A percentile compares a stretch with the other conserved stretches of the same genome.
Evolutionary conservation across 2,113 vertebrate genomes (phyloP).

Genomic region (Candoia aspera): DNA sequence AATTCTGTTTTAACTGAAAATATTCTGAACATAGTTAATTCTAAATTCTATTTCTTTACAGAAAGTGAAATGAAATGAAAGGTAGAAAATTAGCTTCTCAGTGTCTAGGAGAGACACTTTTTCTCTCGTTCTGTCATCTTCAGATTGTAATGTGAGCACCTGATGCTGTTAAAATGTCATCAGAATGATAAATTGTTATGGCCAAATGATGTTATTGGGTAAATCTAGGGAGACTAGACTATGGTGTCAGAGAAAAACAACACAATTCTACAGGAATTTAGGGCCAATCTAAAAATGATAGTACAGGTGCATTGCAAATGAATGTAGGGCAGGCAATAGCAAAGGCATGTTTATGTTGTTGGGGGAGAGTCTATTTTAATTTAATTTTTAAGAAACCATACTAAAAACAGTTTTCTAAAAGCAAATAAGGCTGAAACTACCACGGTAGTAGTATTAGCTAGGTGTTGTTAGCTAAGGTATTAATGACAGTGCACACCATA

Average conservation of each 20-base stretch:
- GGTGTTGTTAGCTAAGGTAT: not conserved
- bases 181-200: constrained; percentile 32
- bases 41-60: not conserved
- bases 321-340: constrained; percentile 2
- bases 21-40: not conserved
- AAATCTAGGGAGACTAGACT: constrained; percentile 10
- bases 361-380: no score
- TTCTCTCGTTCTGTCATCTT: constrained; percentile 23
- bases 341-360: not conserved
- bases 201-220: constrained; percentile 37
- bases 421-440: not conserved
- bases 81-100: constrained; percentile 20
- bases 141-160: constrained; percentile 32
- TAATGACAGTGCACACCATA: not conserved
- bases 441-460: not conserved
- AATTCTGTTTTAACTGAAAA: not conserved
- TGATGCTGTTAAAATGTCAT: constrained; percentile 30
- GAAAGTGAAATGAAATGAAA: not conserved
- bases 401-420: constrained; percentile 18
- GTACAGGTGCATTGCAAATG: constrained; percentile 10
- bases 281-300: constrained; percentile 15
- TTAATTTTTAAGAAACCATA: not conserved
- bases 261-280: constrained; percentile 19
- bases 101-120: constrained; percentile 18
- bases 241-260: constrained; percentile 11